Base-by-base conservation (phyloP, 2,888 invertebrate genomes). In the Thymelicus acteon region DNA sequence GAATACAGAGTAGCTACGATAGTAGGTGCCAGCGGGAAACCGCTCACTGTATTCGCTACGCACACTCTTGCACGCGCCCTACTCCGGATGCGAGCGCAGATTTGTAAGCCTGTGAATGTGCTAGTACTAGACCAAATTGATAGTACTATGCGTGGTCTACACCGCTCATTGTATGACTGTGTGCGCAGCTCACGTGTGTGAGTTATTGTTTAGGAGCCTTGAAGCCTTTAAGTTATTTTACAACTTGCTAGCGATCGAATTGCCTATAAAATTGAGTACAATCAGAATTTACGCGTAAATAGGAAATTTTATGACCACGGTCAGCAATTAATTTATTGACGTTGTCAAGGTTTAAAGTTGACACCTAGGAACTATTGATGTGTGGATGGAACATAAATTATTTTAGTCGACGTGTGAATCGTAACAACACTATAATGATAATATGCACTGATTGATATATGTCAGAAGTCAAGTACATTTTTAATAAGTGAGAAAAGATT, bases 1-100 rank as follows among this genome's bases (percentile, higher is more conserved):
- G 77, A 75, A 75, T 79, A 78, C 75, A 75, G 78, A 83, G 12
- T 31, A 31, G 12, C 57, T 60, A 60, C n/a, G n/a, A n/a, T 12
- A 31, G 60, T 64, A 63, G 83, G 78, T 80, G 78, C 77, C 84
- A 81, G 86, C 83, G 85, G 83, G 86, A 86, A 88, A 86, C 79
- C 75, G 78, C 63, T 74, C 68, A 75, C 74, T 77, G 88, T 87
- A 86, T 88, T 87, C 76, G 85, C 80, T 77, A 75, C 80, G 73
- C 86, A 87, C 87, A 87, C 82, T 76, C 74, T 72, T 77, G 75
- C 77, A 75, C 72, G 76, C 85, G 88, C 90, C 90, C 90, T 89
- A 87, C 89, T 93, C 91, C 91, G 93, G 93, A 93, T 92, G 90
- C 87, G 84, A 89, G 83, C 89, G 85, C 89, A 90, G 91, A 91